Base-by-base conservation (phyloP, 2,797 vertebrate species). In the Luscinia megarhynchos region DNA sequence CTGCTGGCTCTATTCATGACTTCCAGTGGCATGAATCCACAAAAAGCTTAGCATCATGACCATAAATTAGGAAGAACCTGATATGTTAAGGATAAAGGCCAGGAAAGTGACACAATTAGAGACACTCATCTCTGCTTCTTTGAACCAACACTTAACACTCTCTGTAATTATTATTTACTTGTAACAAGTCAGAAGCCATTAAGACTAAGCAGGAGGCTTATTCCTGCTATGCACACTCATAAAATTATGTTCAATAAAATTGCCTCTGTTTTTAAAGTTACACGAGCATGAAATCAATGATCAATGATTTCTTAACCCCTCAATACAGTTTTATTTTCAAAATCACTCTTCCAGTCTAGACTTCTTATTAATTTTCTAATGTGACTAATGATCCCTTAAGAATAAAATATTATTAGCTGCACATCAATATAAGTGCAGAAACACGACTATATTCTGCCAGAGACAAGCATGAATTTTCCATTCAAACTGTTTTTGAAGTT, bases 241-340 rank as follows among this genome's bases (percentile, higher is more conserved):
- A 15, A 87, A 95, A 93, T 69, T 24, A 78, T 81, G 18, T 59
- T 83, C 62, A 90, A 62, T 51, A 74, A 36, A 94, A 93, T 85
- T 80, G 26, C 32, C 95, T 95, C 57, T 93, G 45, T 48, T 96
- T 90, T 91, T 85, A 45, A 68, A 84, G 73, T 86, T 79, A 43
- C 22, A 64, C 24, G 27, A 73, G 84, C 93, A 68, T 68, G 58
- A 91, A 95, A 89, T 78, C 89, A 67, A 81, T 93, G 63, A 90
- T 57, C 89, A 92, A 84, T 94, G 66, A 94, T 87, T 94, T 93
- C 94, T 93, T 92, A 94, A 75, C 72, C 54, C 63, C 67, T 91
- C 38, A 18, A 72, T 73, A 34, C 27, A 85, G 22, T 48, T 95
- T 54, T 54, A 75, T 78, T 93, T 95, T 93, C 69, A 82, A 90